Percentiles rank a stretch among this genome's conserved stretches.
phyloP scores from a whole-genome alignment of 2,797 vertebrate genomes.

The Xenentodon cancila region DNA sequence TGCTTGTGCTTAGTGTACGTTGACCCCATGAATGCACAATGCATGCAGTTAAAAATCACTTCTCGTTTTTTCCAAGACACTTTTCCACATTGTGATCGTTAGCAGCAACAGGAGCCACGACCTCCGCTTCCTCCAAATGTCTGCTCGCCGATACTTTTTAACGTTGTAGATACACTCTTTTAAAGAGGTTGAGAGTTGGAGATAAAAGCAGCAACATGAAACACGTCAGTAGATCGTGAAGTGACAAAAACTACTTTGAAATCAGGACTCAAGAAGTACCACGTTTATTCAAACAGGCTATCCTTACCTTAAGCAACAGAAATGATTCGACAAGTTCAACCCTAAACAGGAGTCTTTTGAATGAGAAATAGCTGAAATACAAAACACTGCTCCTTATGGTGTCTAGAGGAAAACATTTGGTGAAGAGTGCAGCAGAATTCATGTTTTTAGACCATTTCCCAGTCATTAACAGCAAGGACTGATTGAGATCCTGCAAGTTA shows the following conservation, averaged over 20 bases:
- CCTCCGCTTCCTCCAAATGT: conserved; percentile 28
- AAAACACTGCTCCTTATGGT: too few relatives aligned
- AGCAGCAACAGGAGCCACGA: conserved; percentile 27
- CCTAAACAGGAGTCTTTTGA: too few relatives aligned
- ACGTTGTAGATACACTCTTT: conserved; percentile 14
- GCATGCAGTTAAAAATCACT: conserved; percentile 28
- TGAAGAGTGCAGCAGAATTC: too few relatives aligned
- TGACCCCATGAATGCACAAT: conserved; percentile 19
- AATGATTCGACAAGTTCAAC: background rate
- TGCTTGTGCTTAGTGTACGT: conserved; percentile 1
- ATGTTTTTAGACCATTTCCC: conserved; percentile 3
- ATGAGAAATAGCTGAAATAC: too few relatives aligned
- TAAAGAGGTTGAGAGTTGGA: conserved; percentile 27
- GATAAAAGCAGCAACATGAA: conserved; percentile 11
- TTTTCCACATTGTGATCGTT: conserved; percentile 26
- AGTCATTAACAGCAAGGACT: background rate
- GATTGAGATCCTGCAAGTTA: background rate
- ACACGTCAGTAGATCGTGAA: conserved; percentile 16
- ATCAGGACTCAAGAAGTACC: conserved; percentile 4
- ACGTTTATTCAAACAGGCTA: background rate
- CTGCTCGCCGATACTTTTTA: conserved; percentile 18
- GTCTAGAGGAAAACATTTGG: too few relatives aligned
- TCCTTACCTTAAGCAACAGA: background rate
- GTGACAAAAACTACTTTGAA: conserved; percentile 7
- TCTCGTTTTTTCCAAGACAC: conserved; percentile 25